Conservation (phyloP, 2,797 vertebrate genomes). For the Cheracebus regulus region DNA sequence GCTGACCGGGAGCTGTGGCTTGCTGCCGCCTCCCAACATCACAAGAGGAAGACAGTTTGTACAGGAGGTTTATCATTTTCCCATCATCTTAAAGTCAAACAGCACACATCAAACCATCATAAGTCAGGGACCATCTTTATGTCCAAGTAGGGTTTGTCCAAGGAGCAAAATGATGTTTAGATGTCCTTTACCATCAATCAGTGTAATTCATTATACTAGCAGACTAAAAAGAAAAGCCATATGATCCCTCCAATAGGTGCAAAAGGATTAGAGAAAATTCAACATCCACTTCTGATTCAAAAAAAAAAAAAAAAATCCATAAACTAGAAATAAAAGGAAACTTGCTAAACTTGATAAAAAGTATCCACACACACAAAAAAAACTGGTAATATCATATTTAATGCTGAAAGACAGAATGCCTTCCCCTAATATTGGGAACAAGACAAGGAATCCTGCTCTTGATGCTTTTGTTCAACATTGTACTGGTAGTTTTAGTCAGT, state of each 20-base stretch:
- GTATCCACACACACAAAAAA: background rate
- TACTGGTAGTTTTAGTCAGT: background rate
- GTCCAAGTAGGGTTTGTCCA: background rate
- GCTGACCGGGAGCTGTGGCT: background rate
- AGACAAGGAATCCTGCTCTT: background rate
- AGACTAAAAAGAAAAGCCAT: background rate
- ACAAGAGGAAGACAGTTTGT: background rate
- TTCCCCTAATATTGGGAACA: background rate
- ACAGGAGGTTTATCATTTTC: background rate
- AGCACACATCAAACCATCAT: background rate
- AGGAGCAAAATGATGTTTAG: background rate
- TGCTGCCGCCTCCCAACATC: background rate
- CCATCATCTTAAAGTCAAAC: background rate
- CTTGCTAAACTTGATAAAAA: background rate
- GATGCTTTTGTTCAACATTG: background rate
- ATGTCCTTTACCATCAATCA: background rate
- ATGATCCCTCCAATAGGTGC: background rate
- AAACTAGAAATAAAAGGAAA: background rate
- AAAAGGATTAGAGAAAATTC: background rate
- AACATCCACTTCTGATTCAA: background rate
- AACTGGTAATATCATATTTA: background rate
- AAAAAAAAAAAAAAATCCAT: background rate
- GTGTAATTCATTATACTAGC: background rate
- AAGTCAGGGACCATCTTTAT: background rate
- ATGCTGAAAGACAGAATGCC: background rate